A percentile compares a stretch with the other conserved stretches of the same genome.
These are phyloP conservation scores for Chaenodraco wilsoni DNA, from an alignment of 2,797 vertebrate species.

Conservation along the genomic window DNA sequence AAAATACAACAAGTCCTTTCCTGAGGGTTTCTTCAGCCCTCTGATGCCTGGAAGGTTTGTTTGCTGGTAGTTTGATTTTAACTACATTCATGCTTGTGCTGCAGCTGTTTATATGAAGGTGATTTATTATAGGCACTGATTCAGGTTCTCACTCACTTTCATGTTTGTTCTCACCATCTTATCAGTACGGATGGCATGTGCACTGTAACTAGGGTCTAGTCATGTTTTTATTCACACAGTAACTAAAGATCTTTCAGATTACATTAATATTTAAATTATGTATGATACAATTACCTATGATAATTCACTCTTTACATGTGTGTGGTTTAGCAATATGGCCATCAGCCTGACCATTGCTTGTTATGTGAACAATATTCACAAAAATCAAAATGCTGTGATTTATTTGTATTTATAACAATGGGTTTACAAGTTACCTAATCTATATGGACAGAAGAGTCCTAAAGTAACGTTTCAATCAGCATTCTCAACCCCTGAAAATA, in stretches of 20 bases:
- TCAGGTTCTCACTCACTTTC: conserved; percentile 40
- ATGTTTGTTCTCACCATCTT: conserved; percentile 4
- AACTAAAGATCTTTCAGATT: conserved; percentile 6
- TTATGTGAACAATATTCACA: conserved; percentile 20
- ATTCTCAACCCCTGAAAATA: conserved; percentile 14
- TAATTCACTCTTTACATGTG: not conserved
- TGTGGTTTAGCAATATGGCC: not conserved
- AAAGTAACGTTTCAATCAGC: conserved; percentile 1
- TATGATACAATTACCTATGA: not conserved
- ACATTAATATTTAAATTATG: conserved; percentile 1
- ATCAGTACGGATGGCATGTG: conserved; percentile 22
- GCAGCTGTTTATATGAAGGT: conserved; percentile 68
- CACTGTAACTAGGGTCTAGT: conserved; percentile 14
- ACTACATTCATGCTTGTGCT: conserved; percentile 80
- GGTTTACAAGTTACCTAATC: conserved; percentile 5
- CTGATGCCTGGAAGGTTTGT: conserved; percentile 43
- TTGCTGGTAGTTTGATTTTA: conserved; percentile 70
- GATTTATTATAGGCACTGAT: conserved; percentile 75
- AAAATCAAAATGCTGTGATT: conserved; percentile 23
- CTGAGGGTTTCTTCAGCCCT: conserved; percentile 54
- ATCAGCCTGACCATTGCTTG: not conserved
- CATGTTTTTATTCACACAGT: conserved; percentile 20
- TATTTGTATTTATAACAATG: conserved; percentile 13
- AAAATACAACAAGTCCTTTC: conserved; percentile 45
- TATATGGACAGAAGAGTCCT: conserved; percentile 24